Percentiles rank a stretch among this genome's conserved stretches.
These are phyloP conservation scores for Rhogogaster chlorosoma DNA, from an alignment of 2,888 invertebrate species.

Conservation along the genomic window DNA sequence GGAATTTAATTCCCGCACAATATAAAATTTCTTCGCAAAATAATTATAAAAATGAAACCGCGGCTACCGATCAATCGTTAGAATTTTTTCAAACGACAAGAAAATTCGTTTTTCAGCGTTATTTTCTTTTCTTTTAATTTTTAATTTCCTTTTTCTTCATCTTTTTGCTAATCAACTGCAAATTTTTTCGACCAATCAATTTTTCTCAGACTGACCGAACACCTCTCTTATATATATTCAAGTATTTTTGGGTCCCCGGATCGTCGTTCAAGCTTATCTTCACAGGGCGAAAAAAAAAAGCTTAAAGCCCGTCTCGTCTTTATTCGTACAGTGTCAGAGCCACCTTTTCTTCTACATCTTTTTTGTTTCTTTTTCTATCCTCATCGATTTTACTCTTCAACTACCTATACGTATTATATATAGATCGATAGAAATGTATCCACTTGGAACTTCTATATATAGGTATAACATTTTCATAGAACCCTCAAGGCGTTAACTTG, in stretches of 20 bases:
- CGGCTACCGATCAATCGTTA: no score
- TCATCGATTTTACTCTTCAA: not conserved
- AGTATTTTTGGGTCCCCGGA: not conserved
- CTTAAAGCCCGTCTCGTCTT: not conserved
- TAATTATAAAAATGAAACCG: no score
- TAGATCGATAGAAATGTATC: not conserved
- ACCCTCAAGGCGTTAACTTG: slow-evolving; percentile 2
- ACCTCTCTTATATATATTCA: not conserved
- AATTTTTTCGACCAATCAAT: not conserved
- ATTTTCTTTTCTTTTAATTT: not conserved
- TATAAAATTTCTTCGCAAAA: no score
- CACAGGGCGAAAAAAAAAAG: not conserved
- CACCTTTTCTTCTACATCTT: not conserved
- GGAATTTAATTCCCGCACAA: no score
- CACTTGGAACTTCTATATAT: not conserved
- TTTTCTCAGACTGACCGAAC: not conserved
- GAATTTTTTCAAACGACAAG: no score
- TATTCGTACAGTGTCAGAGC: not conserved
- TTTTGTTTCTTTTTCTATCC: not conserved
- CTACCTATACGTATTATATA: not conserved
- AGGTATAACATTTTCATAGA: not conserved
- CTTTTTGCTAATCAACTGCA: not conserved
- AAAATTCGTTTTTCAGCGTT: not conserved
- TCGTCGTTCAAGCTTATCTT: not conserved
- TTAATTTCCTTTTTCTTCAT: not conserved